Evolutionary conservation across 2,113 vertebrate species (phyloP), one percentile per base, ranked within the genome.

Genomic region (Amphiprion ocellaris): DNA sequence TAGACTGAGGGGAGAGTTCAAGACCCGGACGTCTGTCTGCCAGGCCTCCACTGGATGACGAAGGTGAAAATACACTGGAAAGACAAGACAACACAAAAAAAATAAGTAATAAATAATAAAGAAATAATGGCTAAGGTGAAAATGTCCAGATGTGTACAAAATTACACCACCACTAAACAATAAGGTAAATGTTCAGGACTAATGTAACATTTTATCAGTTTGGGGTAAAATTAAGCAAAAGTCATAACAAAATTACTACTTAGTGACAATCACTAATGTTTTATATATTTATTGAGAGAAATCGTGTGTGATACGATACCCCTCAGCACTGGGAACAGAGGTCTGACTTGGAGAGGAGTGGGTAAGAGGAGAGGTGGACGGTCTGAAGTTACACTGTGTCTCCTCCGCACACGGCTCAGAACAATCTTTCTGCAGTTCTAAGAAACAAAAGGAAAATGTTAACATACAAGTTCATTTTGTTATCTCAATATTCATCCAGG

Each of bases 271-370:
- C 39, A 41, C 53, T 24, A 50, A 59, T 23, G 54, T 60, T 30
- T 30, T 30, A 30, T 30, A 37, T 0, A 12, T 19, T 49, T 28
- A 2, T 52, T 12, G 23, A 39, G 19, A 26, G 2, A 37, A 14
- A 75, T 1, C 9, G 46, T 15, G 0, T 70, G 15, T 47, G 16
- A 75, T 75, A 73, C 47, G 69, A 56, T 92, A 95, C 95, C 93
- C 15, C 4, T 94, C 85, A 73, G 67, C 79, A 64, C 66, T 94
- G 0, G 87, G 89, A 82, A 95, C 73, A 47, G 96, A 96, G 44
- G 90, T 86, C 50, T 98, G 97, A 88, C 97, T 97, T 44, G 98
- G 97, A 73, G 98, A 99, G 53, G 98, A 99, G 90, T 99, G 98
- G 68, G 94, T 99, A 21, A 99, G 92, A 14, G 97, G 97, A 68